Evolutionary conservation across 2,888 invertebrate species (phyloP).

Genomic region (Ariolimax columbianus): DNA sequence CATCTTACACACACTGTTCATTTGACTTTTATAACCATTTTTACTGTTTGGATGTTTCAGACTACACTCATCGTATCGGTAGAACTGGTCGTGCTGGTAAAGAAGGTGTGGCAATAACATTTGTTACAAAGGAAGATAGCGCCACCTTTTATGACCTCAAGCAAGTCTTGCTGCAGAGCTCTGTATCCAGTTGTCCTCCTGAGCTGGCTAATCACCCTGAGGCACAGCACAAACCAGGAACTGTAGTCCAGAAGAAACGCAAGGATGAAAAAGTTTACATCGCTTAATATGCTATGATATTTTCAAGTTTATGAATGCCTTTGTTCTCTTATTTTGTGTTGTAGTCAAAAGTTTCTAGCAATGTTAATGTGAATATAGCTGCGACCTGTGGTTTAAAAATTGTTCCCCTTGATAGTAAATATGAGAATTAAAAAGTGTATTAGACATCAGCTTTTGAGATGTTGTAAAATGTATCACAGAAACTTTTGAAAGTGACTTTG

Average conservation of each 20-base stretch:
- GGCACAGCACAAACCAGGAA: slow-evolving; percentile 97
- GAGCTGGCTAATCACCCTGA: slow-evolving; percentile 98
- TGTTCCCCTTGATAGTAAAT: too few relatives aligned
- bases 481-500: too few relatives aligned
- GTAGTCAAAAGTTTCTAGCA: neutral
- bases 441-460: too few relatives aligned
- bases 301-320: neutral
- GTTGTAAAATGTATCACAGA: too few relatives aligned
- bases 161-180: slow-evolving; percentile 89
- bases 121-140: slow-evolving; percentile 98
- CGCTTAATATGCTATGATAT: slow-evolving; percentile 35
- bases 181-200: slow-evolving; percentile 95
- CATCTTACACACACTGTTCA: neutral
- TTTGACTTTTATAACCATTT: neutral
- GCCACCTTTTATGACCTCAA: slow-evolving; percentile 97
- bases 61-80: slow-evolving; percentile 90
- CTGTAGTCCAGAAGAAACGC: slow-evolving; percentile 89
- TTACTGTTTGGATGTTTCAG: slow-evolving; percentile 81
- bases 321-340: neutral
- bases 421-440: too few relatives aligned
- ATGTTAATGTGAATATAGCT: neutral
- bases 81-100: slow-evolving; percentile 99
- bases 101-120: slow-evolving; percentile 95
- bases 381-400: neutral
- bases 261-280: slow-evolving; percentile 75